Base-by-base conservation (phyloP, 2,888 invertebrate genomes). In the Dasysyrphus albostriatus region DNA sequence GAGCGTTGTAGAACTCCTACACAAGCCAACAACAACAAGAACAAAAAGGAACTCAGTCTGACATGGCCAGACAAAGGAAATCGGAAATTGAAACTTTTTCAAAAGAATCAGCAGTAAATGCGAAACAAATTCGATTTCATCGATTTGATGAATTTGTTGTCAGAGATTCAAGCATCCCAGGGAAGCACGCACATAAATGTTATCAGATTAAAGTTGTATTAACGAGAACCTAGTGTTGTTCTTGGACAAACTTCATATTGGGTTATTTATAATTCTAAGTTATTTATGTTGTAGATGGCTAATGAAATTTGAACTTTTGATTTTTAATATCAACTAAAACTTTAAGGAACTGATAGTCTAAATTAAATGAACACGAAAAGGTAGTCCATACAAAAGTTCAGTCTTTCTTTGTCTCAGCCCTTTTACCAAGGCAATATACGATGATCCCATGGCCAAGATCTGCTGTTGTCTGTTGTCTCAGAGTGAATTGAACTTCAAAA, bases 61-160 rank as follows among this genome's bases (percentile, higher is more conserved):
- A 67, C 74, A 78, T 61, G 24, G 19, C 44, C 69, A 79, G 70
- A 84, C 70, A 79, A 84, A 79, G 73, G 70, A 63, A 67, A 42
- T 42, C 69, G 79, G 75, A 79, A 84, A 84, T 84, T 84, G 80
- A 84, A 84, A 84, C 74, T 79, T 79, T 63, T 75, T 75, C 49
- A 16, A 69, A 29, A 51, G 75, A 74, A 56, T 78, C 73, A 19
- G 42, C 47, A 54, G 19, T 56, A 56, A 69, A 75, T 69, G 61
- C 59, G 61, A 51, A 42, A 37, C 70, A 49, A 83, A 75, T 83
- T 74, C 67, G 67, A 69, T 83, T 74, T 78, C 59, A 69, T 70
- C 70, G 75, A 44, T 39, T 63, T 84, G 83, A 75, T 80, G 83
- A 65, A 84, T 79, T n/a, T 80, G 42, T 75, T 72, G 70, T 65